These are phyloP conservation scores for Batillaria attramentaria DNA, from an alignment of 1,140 invertebrate genomes.

Conservation along the genomic window DNA sequence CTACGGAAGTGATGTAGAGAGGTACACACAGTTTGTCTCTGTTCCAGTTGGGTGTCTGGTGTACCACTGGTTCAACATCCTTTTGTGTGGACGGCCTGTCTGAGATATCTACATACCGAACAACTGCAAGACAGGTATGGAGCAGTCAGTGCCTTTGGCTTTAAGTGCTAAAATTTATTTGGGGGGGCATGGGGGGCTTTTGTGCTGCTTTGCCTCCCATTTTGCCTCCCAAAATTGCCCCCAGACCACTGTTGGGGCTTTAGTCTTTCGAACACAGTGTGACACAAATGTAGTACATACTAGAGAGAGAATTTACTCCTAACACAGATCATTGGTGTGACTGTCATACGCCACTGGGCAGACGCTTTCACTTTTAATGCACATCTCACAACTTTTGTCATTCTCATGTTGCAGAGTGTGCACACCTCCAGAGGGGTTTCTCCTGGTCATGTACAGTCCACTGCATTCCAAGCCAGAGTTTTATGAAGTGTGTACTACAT, in stretches of 20 bases:
- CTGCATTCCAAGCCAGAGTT: constrained; percentile 68
- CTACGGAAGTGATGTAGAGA: too few species aligned
- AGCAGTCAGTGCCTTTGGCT: not conserved
- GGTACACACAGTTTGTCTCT: too few species aligned
- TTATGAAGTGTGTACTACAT: constrained; percentile 57
- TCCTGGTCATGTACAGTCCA: constrained; percentile 65
- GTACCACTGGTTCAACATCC: constrained; percentile 63
- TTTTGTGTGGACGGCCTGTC: constrained; percentile 67
- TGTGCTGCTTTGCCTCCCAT: too few species aligned
- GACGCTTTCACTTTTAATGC: too few species aligned
- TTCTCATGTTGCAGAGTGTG: constrained; percentile 57
- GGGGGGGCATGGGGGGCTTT: too few species aligned
- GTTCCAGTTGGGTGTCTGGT: constrained; percentile 69
- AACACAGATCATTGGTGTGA: too few species aligned
- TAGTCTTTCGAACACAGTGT: too few species aligned
- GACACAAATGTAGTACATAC: too few species aligned
- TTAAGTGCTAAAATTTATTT: not conserved
- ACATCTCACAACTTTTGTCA: not conserved
- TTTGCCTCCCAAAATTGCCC: too few species aligned
- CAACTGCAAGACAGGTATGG: constrained; percentile 64
- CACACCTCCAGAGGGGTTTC: constrained; percentile 63
- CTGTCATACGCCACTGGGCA: too few species aligned
- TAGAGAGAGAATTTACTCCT: too few species aligned
- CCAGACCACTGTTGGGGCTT: too few species aligned
- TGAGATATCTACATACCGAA: constrained; percentile 63